Evolutionary conservation across 2,888 invertebrate genomes (phyloP).

Genomic region (Dastarcus helophoroides): DNA sequence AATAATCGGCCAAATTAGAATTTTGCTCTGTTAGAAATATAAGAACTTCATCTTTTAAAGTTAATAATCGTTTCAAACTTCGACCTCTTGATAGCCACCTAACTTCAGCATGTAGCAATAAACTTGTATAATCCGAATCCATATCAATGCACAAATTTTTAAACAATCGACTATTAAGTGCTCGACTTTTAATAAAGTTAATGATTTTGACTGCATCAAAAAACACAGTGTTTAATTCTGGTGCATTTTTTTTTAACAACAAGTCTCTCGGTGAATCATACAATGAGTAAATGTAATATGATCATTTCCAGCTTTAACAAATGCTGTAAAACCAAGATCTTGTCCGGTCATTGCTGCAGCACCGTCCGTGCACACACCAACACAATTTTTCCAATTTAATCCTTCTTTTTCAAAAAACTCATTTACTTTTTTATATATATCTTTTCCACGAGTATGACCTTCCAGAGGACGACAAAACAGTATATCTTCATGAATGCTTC

Average conservation of each 20-base stretch:
- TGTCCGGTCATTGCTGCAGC: constrained; percentile 11
- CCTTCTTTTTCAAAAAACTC: constrained; percentile 10
- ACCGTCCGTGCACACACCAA: constrained; percentile 12
- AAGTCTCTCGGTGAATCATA: constrained; percentile 18
- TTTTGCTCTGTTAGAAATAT: constrained; percentile 16
- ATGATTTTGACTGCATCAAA: constrained; percentile 16
- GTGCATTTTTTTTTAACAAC: constrained; percentile 17
- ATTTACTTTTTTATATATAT: constrained; percentile 12
- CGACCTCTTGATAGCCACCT: constrained; percentile 18
- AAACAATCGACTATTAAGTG: constrained; percentile 18
- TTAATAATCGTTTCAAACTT: constrained; percentile 15
- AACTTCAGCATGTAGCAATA: constrained; percentile 19
- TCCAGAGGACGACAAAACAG: no score
- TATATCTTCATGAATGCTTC: no score
- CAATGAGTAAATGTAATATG: constrained; percentile 15
- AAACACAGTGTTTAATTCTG: constrained; percentile 16
- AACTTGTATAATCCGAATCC: constrained; percentile 15
- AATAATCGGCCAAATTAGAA: constrained; percentile 5
- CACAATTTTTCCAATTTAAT: constrained; percentile 12
- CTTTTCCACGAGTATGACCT: no score
- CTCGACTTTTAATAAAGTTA: constrained; percentile 17
- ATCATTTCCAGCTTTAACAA: constrained; percentile 9
- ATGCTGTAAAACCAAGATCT: constrained; percentile 11
- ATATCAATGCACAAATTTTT: constrained; percentile 14
- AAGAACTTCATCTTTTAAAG: constrained; percentile 15